Evolutionary conservation across 2,113 vertebrate genomes (phyloP).

Genomic region (Sturnus vulgaris): DNA sequence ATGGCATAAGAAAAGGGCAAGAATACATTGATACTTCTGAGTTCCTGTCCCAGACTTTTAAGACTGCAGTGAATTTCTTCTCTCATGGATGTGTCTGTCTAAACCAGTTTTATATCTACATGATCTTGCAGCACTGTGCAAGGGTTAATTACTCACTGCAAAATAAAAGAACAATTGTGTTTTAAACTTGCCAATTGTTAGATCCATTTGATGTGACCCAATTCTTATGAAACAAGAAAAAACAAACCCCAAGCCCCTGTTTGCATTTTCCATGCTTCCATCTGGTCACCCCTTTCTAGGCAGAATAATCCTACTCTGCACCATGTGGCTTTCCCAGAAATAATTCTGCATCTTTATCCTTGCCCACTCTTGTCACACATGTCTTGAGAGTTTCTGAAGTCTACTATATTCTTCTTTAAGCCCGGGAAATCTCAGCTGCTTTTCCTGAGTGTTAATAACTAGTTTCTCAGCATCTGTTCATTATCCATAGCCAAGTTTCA

Average conservation of each 20-base stretch:
- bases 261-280: not conserved
- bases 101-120: not conserved
- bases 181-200: not conserved
- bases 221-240: not conserved
- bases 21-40: not conserved
- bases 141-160: not conserved
- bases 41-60: not conserved
- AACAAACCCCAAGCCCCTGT: not conserved
- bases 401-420: not conserved
- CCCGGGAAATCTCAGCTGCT: not conserved
- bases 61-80: not conserved
- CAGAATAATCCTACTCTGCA: not conserved
- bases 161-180: not conserved
- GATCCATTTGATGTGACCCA: not conserved
- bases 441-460: not conserved
- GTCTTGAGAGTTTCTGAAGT: not conserved
- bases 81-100: not conserved
- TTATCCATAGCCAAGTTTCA: not conserved
- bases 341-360: not conserved
- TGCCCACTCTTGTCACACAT: not conserved
- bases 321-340: not conserved
- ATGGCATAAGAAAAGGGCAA: accelerated
- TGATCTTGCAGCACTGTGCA: not conserved
- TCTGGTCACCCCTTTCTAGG: not conserved
- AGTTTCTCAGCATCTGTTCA: not conserved